Conservation (phyloP, 2,797 vertebrate genomes). For the Chelon labrosus region DNA sequence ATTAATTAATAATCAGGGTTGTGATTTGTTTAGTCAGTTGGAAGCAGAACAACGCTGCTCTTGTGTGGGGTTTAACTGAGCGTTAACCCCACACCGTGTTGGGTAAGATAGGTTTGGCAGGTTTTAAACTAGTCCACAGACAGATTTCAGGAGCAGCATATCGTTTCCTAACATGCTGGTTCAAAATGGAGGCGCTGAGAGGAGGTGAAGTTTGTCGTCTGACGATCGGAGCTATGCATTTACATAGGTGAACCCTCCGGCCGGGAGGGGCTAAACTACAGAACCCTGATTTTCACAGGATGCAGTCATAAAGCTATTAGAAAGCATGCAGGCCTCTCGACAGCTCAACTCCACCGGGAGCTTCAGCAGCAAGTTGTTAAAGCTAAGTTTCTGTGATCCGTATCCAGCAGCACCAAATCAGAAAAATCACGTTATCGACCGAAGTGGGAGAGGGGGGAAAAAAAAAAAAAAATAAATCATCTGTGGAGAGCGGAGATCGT, state of each 20-base stretch:
- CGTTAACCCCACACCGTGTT: conserved; percentile 28
- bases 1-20: conserved; percentile 35
- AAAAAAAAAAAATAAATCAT: conserved; percentile 64
- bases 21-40: conserved; percentile 37
- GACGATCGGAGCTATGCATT: conserved; percentile 60
- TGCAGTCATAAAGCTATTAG: conserved; percentile 76
- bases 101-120: conserved; percentile 46
- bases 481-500: conserved; percentile 89
- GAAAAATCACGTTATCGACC: conserved; percentile 43
- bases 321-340: conserved; percentile 66
- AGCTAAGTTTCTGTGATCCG: conserved; percentile 74
- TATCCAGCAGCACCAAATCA: conserved; percentile 69
- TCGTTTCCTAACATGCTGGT: conserved; percentile 55
- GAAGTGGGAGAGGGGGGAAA: conserved; percentile 67
- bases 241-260: conserved; percentile 60
- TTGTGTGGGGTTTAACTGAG: conserved; percentile 49
- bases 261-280: conserved; percentile 49
- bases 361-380: conserved; percentile 78
- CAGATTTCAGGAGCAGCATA: conserved; percentile 6
- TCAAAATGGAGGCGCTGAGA: conserved; percentile 39
- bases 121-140: conserved; percentile 18
- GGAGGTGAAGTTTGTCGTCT: conserved; percentile 30
- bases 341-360: conserved; percentile 62
- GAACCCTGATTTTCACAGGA: conserved; percentile 68
- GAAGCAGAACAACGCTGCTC: conserved; percentile 54